Conservation (phyloP, 2,113 vertebrate species). For the Pelobates fuscus region DNA sequence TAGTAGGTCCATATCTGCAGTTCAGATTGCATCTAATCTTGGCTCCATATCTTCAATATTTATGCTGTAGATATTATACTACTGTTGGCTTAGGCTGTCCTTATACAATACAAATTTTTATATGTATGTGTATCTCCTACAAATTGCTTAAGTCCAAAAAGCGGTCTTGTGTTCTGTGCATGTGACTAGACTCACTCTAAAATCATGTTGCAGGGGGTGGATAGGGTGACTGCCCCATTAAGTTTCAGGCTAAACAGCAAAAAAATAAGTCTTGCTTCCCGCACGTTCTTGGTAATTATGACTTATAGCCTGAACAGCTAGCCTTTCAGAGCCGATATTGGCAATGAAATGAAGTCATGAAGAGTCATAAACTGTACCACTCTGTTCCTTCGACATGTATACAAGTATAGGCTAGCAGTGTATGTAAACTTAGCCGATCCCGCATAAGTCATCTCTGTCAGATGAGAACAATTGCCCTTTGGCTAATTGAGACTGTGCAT, state of each 20-base stretch:
- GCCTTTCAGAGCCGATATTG: slow-evolving; percentile 35
- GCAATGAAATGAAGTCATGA: slow-evolving; percentile 21
- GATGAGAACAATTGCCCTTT: slow-evolving; percentile 19
- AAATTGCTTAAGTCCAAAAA: too few species aligned
- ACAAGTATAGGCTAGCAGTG: slow-evolving; percentile 39
- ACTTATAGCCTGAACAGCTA: slow-evolving; percentile 34
- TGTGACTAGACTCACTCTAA: too few species aligned
- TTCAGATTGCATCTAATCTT: too few species aligned
- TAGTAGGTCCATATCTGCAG: too few species aligned
- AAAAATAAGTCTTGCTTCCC: slow-evolving; percentile 41
- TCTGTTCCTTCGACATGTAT: slow-evolving; percentile 25
- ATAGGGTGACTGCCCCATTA: slow-evolving; percentile 13
- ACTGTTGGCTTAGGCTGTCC: too few species aligned
- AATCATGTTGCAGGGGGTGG: too few species aligned
- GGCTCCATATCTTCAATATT: too few species aligned
- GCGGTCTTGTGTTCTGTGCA: too few species aligned
- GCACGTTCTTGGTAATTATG: slow-evolving; percentile 33
- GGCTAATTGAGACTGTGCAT: slow-evolving; percentile 31
- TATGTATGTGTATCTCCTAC: too few species aligned
- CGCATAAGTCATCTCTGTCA: slow-evolving; percentile 36
- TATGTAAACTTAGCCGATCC: slow-evolving; percentile 33
- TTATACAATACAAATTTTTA: too few species aligned
- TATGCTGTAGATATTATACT: too few species aligned
- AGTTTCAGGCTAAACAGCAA: slow-evolving; percentile 27
- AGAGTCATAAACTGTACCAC: slow-evolving; percentile 22